Evolutionary conservation across 2,113 vertebrate genomes (phyloP).

Genomic region (Acrocephalus arundinaceus): DNA sequence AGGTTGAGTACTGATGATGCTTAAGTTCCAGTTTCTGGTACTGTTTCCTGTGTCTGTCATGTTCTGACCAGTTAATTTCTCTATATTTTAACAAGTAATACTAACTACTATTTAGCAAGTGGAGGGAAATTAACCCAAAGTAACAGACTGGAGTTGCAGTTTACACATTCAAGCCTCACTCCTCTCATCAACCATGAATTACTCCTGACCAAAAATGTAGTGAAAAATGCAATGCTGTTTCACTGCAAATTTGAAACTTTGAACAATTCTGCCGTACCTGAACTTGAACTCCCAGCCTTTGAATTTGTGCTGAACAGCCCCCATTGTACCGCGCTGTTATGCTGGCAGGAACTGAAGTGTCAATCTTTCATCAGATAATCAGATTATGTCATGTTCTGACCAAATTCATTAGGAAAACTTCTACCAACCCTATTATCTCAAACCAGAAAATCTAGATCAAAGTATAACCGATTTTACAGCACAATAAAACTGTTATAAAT

Average conservation of each 20-base stretch:
- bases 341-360: conserved; percentile 53
- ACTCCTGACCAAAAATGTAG: not conserved
- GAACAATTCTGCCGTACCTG: conserved; percentile 6
- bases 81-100: fast-evolving
- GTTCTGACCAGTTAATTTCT: not conserved
- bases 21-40: not conserved
- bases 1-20: not conserved
- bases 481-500: conserved; percentile 67
- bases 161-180: not conserved
- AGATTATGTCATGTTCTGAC: conserved; percentile 48
- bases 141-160: not conserved
- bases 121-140: not conserved
- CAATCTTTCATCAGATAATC: conserved; percentile 40
- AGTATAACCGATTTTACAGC: conserved; percentile 39
- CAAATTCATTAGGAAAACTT: conserved; percentile 66
- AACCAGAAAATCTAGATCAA: conserved; percentile 61
- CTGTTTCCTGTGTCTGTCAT: not conserved
- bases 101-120: not conserved
- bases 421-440: conserved; percentile 59
- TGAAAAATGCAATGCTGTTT: conserved; percentile 17
- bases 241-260: not conserved
- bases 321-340: conserved; percentile 5
- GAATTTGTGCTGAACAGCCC: conserved; percentile 44
- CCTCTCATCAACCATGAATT: not conserved
- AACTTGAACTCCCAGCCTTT: conserved; percentile 62